Evolutionary conservation across 2,888 invertebrate species (phyloP), one percentile per base, ranked within the genome.

Genomic region (Bombylius major): DNA sequence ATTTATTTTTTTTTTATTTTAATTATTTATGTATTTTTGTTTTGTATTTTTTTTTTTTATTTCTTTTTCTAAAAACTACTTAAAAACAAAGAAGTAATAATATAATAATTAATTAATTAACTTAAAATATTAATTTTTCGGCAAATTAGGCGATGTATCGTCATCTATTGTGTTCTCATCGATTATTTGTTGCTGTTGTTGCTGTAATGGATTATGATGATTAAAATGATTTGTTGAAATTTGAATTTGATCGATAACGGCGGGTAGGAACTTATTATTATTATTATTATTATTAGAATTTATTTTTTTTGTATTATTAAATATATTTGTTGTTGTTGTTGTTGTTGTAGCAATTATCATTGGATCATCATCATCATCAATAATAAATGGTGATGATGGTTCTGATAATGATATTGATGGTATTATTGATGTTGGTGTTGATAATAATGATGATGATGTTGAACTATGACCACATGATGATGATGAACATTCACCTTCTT

Each of bases 401-500:
- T 56, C 57, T 48, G 57, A 50, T 49, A 56, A 51, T 48, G 52
- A 48, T 23, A 58, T 60, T 53, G 56, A 58, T 11, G 56, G 53
- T 47, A 56, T 48, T 14, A 59, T 56, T 13, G 56, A 46, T 47
- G 14, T 14, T 42, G 56, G 36, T 32, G 52, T 51, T 33, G 58
- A 56, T 39, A 59, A 56, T 52, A 58, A 57, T 47, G 56, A 59
- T 51, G 52, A 47, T 39, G 52, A 46, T 31, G 49, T 33, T 46
- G 53, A 47, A 44, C 46, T 31, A 46, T 12, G 23, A 13, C 13
- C 5, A 34, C 49, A 55, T 45, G 47, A 52, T 44, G 56, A 56
- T 50, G 54, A 54, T n/a, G 53, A 53, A 50, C 54, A 49, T 50
- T 58, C 58, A 50, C 58, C 60, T 50, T 55, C 56, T 52, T 55